These are phyloP conservation scores for Kryptopterus vitreolus DNA, from an alignment of 2,797 vertebrate genomes.

Conservation along the genomic window DNA sequence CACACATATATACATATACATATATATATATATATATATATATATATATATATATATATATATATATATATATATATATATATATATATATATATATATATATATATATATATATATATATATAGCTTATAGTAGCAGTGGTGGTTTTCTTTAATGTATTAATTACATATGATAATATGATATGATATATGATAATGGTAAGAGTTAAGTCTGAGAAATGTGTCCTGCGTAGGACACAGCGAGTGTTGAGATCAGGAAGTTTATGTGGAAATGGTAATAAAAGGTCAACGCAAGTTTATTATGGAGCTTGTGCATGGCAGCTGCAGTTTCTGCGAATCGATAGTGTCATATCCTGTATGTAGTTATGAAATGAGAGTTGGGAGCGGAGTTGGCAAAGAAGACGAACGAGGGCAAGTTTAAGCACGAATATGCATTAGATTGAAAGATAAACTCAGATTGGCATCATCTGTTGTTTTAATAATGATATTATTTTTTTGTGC, in stretches of 20 bases:
- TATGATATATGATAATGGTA: background rate
- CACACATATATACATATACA: no score
- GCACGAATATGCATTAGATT: constrained; percentile 8
- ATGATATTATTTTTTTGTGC: background rate
- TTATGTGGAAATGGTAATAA: background rate
- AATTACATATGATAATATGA: background rate
- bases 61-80: no score
- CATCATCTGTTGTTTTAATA: background rate
- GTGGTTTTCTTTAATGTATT: background rate
- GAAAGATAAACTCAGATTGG: background rate
- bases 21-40: no score
- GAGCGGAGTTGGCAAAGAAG: background rate
- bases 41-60: no score
- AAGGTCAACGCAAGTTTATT: background rate
- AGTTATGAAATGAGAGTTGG: background rate
- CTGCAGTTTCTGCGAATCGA: background rate
- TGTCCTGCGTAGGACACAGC: background rate
- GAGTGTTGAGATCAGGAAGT: background rate
- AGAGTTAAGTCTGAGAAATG: background rate
- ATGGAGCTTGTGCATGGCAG: background rate
- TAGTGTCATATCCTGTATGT: background rate
- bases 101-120: background rate
- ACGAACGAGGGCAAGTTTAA: background rate
- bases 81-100: no score
- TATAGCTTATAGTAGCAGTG: background rate